A percentile compares a stretch with the other conserved stretches of the same genome.
Conservation (phyloP, 2,797 vertebrate genomes). For the Aphelocoma californica region DNA sequence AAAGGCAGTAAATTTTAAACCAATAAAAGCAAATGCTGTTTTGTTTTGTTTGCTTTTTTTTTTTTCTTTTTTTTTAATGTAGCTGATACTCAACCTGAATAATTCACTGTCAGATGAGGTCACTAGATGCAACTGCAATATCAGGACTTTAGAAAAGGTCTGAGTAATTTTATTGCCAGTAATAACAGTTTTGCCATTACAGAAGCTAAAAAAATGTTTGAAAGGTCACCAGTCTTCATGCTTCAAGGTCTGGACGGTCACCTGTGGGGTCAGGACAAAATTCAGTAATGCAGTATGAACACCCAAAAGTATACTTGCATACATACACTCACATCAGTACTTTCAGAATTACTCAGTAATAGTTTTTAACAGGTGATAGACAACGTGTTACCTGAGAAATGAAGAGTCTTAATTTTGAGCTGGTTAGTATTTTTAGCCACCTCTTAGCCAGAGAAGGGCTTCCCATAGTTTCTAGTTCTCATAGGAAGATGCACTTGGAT, state of each 20-base stretch:
- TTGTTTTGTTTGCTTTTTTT: constrained; percentile 4
- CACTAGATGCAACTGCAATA: constrained; percentile 61
- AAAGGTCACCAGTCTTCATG: constrained; percentile 59
- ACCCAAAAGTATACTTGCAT: too few relatives aligned
- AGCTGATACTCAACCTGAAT: constrained; percentile 55
- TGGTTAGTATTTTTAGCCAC: not conserved
- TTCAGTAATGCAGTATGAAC: not conserved
- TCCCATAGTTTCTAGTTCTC: not conserved
- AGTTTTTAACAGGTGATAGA: not conserved
- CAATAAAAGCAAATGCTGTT: constrained; percentile 47
- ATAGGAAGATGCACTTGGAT: not conserved
- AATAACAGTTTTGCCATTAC: constrained; percentile 64
- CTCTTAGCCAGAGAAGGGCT: not conserved
- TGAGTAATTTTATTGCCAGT: constrained; percentile 57
- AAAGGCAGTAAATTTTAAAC: constrained; percentile 67
- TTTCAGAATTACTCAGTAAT: not conserved
- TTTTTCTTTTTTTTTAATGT: not conserved
- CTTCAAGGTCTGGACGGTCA: constrained; percentile 2
- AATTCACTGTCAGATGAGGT: constrained; percentile 57
- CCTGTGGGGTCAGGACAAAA: constrained; percentile 8
- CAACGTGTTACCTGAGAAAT: not conserved
- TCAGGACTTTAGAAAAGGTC: constrained; percentile 58
- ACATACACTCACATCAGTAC: not conserved
- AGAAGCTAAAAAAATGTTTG: constrained; percentile 56
- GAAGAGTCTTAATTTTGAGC: not conserved